These are phyloP conservation scores for Brachionus rotundiformis DNA, from an alignment of 1,140 invertebrate genomes.

Conservation along the genomic window DNA sequence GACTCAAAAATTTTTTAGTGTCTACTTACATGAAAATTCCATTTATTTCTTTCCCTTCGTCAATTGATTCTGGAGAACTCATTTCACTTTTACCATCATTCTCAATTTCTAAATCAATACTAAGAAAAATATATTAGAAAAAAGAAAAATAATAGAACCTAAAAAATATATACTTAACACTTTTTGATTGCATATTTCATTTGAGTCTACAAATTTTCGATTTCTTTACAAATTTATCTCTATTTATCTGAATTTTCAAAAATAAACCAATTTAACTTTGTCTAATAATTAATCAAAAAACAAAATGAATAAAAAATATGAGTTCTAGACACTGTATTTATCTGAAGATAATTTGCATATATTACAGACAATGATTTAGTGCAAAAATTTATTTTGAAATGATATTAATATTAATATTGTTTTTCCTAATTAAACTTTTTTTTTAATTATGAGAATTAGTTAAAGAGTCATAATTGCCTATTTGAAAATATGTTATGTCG, in stretches of 20 bases:
- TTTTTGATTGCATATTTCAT: constrained; percentile 21
- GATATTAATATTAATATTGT: not conserved
- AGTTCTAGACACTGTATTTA: not conserved
- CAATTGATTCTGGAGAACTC: not conserved
- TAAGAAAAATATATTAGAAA: not conserved
- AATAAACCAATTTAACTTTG: not conserved
- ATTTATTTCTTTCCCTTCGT: constrained; percentile 31
- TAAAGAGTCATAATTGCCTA: not conserved
- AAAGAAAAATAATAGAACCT: not conserved
- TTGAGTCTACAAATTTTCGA: not conserved
- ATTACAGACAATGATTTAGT: not conserved
- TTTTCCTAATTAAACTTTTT: not conserved
- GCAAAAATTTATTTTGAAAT: not conserved
- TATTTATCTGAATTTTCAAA: not conserved
- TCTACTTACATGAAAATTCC: constrained; percentile 19
- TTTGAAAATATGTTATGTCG: not conserved
- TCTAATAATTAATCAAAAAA: not conserved
- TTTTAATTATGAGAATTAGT: not conserved
- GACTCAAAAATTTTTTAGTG: too few relatives aligned
- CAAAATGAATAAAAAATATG: constrained; percentile 4
- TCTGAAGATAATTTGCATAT: not conserved
- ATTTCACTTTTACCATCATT: not conserved
- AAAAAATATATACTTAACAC: not conserved
- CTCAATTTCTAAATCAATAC: constrained; percentile 26
- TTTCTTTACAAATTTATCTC: not conserved